Evolutionary conservation across 2,113 vertebrate genomes (phyloP).

Genomic region (Ageneiosus marmoratus): DNA sequence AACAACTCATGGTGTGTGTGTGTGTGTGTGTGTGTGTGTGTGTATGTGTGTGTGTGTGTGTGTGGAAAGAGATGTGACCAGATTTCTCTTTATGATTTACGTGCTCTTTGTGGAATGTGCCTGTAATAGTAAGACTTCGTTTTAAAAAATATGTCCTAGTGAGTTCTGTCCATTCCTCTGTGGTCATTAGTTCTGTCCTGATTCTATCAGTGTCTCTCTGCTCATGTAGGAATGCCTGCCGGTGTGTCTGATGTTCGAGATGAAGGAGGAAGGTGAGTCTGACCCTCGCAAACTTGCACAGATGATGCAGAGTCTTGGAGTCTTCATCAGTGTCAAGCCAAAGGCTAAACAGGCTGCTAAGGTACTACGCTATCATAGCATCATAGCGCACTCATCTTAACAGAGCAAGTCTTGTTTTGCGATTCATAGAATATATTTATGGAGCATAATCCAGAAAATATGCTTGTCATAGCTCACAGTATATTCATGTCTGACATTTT

Average conservation of each 20-base stretch:
- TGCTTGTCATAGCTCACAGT: neutral
- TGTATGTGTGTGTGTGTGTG: constrained; percentile 9
- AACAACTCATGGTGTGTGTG: constrained; percentile 75
- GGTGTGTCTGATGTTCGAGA: constrained; percentile 80
- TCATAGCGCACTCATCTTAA: neutral
- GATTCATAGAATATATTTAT: neutral
- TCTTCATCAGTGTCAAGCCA: constrained; percentile 79
- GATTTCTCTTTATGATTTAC: neutral
- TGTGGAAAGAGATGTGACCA: neutral
- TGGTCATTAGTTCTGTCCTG: neutral
- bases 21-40: constrained; percentile 10
- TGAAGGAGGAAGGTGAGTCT: constrained; percentile 73
- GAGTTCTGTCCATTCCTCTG: neutral
- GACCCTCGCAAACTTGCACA: constrained; percentile 69
- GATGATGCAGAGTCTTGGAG: constrained; percentile 77
- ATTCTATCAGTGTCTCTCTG: constrained; percentile 33
- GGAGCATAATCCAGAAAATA: neutral
- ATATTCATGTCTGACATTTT: too few relatives aligned
- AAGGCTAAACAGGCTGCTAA: constrained; percentile 78
- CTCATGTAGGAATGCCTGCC: constrained; percentile 74
- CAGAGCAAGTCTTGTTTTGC: neutral
- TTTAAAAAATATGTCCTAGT: neutral
- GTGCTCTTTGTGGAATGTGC: neutral
- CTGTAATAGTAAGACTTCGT: neutral
- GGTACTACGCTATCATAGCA: constrained; percentile 56